phyloP scores from a whole-genome alignment of 30 jellyfish, hydroid and myxozoan species.

The Aurelia aurita region DNA sequence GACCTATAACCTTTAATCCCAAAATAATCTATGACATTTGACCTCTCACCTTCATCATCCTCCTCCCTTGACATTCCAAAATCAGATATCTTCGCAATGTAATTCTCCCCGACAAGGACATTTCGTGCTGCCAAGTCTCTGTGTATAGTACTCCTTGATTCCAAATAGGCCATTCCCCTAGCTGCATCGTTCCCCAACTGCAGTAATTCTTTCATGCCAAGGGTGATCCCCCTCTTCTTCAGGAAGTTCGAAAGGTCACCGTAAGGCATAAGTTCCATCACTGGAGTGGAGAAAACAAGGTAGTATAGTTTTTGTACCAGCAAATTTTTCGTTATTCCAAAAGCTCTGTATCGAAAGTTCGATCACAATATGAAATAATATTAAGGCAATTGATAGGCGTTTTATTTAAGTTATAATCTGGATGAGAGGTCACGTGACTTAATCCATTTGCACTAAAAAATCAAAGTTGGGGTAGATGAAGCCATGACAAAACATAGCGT shows the following conservation, averaged over 20 bases:
- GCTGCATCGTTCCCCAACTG: constrained; percentile 82
- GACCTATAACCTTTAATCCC: too few relatives aligned
- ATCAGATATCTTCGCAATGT: constrained; percentile 79
- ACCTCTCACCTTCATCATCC: constrained; percentile 85
- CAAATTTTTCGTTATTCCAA: neutral
- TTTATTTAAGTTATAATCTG: too few relatives aligned
- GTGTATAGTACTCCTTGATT: constrained; percentile 82
- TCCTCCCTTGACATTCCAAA: constrained; percentile 99
- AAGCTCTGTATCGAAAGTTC: too few relatives aligned
- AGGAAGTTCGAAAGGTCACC: constrained; percentile 86
- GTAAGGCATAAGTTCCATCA: constrained; percentile 84
- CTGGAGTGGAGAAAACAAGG: constrained; percentile 32
- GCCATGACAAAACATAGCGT: too few relatives aligned
- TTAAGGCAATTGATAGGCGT: too few relatives aligned
- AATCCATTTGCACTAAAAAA: too few relatives aligned
- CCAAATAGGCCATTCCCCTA: constrained; percentile 88
- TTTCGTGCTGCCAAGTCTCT: constrained; percentile 96
- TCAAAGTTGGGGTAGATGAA: too few relatives aligned
- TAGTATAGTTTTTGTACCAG: too few relatives aligned
- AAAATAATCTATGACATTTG: neutral
- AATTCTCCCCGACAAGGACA: constrained; percentile 76
- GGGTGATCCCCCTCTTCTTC: constrained; percentile 69
- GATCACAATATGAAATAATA: too few relatives aligned
- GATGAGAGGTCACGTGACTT: too few relatives aligned
- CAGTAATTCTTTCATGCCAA: constrained; percentile 35